Evolutionary conservation across 2,888 invertebrate species (phyloP), one percentile per base, ranked within the genome.

Genomic region (Entomobrya proxima): DNA sequence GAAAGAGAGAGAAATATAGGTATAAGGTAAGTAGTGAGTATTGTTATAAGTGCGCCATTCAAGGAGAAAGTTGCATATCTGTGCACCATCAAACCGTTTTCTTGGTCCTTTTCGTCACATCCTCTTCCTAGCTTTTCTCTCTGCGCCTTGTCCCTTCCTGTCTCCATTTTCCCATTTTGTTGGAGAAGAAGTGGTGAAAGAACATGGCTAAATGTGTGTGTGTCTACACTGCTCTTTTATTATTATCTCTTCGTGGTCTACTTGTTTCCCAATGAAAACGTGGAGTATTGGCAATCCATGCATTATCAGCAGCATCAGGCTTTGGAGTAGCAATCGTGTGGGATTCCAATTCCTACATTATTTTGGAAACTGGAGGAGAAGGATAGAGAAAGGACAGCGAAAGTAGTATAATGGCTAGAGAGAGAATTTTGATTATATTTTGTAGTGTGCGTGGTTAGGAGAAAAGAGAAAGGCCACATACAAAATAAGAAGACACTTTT

Each of bases 91-190:
- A 44, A 44, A 30, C 64, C 64, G 18, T 64, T 35, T 64, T 35
- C 52, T 15, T 52, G n/a, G n/a, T n/a, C n/a, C 15, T 24, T 75
- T 55, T 32, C 9, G 13, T 47, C 21, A 58, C 58, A 77, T 77
- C 75, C 75, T 75, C 52, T 35, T 35, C 40, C 35, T n/a, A 18
- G n/a, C n/a, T n/a, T n/a, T n/a, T n/a, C n/a, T n/a, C n/a, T n/a
- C n/a, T n/a, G n/a, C n/a, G n/a, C n/a, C n/a, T n/a, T 18, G 21
- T 40, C 58, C n/a, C 61, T 58, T 77, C 77, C 77, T 77, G 77
- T 77, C 77, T 58, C 77, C 77, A 61, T 77, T 58, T 13, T 77
- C 11, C 61, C 40, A 77, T 77, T 77, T 77, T 44, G 7, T 75
- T 21, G n/a, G 52, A 7, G 52, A 27, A 74, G 1, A 40, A 74